phyloP scores from a whole-genome alignment of 2,113 vertebrate genomes.

The zebrafish (Danio rerio) region DNA sequence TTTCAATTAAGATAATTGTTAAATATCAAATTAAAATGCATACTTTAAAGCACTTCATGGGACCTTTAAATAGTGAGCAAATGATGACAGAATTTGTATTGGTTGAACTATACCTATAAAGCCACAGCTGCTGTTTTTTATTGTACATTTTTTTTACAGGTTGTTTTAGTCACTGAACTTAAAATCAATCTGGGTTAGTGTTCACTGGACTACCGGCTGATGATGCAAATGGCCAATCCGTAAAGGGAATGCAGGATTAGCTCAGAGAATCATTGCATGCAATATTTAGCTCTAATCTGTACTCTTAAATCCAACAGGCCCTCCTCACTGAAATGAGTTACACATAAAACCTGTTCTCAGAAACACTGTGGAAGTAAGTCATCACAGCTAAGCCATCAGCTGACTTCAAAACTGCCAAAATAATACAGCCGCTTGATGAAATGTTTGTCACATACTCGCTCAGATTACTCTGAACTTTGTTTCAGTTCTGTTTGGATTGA shows the following conservation, averaged over 20 bases:
- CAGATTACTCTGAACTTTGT: not conserved
- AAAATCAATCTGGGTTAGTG: not conserved
- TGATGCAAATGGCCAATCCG: slow-evolving; percentile 32
- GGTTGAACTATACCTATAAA: no score
- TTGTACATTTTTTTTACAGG: no score
- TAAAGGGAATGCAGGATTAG: slow-evolving; percentile 33
- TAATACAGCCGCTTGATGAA: not conserved
- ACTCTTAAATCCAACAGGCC: slow-evolving; percentile 25
- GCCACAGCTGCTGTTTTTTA: no score
- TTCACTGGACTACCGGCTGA: slow-evolving; percentile 1
- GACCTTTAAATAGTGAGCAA: no score
- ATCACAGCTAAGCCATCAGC: not conserved
- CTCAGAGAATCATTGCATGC: slow-evolving; percentile 38
- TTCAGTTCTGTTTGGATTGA: not conserved
- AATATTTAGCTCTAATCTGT: slow-evolving; percentile 36
- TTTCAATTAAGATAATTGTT: no score
- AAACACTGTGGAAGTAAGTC: slow-evolving; percentile 14
- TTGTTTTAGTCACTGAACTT: not conserved
- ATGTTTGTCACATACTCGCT: not conserved
- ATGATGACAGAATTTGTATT: no score
- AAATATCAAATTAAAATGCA: no score
- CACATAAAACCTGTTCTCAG: slow-evolving; percentile 19
- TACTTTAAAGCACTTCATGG: no score
- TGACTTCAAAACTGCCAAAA: slow-evolving; percentile 1
- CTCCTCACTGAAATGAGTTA: slow-evolving; percentile 31